Evolutionary conservation across 2,888 invertebrate species (phyloP).

Genomic region (Drosophila prolongata): DNA sequence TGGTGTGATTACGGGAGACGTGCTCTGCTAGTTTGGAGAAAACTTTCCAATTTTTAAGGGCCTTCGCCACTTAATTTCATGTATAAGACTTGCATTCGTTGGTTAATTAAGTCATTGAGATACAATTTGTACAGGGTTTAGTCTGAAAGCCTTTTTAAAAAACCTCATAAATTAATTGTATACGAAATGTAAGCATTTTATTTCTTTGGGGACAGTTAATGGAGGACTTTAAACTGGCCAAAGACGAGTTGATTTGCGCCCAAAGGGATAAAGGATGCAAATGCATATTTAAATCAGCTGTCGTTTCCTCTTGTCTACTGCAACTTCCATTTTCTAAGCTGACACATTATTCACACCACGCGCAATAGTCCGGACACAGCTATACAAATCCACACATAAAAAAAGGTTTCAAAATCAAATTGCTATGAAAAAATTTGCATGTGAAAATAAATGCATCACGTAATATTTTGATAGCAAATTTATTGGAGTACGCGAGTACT

Average conservation of each 20-base stretch:
- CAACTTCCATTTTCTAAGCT: constrained; percentile 56
- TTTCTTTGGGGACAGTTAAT: background rate
- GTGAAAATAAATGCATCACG: too few species aligned
- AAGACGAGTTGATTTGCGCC: background rate
- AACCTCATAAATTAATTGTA: background rate
- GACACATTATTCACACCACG: constrained; percentile 72
- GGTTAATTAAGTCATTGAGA: background rate
- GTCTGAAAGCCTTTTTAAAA: too few species aligned
- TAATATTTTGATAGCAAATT: too few species aligned
- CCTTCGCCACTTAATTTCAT: background rate
- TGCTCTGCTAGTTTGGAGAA: background rate
- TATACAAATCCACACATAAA: constrained; percentile 14
- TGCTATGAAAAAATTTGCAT: background rate
- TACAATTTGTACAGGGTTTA: background rate
- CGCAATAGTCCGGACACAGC: constrained; percentile 26
- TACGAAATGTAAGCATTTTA: background rate
- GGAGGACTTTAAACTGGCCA: background rate
- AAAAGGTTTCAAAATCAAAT: background rate
- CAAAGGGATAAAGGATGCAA: background rate
- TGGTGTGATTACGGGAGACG: constrained; percentile 25
- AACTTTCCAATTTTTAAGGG: constrained; percentile 5
- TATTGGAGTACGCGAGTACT: too few species aligned
- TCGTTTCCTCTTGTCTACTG: background rate
- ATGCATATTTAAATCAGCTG: constrained; percentile 15
- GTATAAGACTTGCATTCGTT: background rate